phyloP scores from a whole-genome alignment of 2,113 vertebrate species.

The Ochotona princeps region DNA sequence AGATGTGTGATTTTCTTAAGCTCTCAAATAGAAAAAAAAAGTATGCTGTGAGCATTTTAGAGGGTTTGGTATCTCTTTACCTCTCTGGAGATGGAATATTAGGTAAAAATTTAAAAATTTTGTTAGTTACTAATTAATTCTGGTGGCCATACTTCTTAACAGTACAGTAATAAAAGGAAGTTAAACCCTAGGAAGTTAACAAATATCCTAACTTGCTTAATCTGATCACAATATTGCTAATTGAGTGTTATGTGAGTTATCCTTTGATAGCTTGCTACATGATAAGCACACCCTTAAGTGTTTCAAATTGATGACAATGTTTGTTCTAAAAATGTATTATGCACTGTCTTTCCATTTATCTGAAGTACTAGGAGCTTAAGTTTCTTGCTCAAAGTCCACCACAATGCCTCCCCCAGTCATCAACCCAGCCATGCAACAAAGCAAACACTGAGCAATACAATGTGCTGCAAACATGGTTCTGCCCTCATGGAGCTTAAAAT shows the following conservation, averaged over 20 bases:
- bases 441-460: not conserved
- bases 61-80: not conserved
- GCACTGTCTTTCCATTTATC: not conserved
- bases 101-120: not conserved
- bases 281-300: not conserved
- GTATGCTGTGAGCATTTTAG: not conserved
- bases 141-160: not conserved
- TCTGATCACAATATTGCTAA: not conserved
- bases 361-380: not conserved
- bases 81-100: not conserved
- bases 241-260: not conserved
- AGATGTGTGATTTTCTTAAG: not conserved
- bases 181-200: conserved; percentile 1
- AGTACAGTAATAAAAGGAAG: not conserved
- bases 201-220: not conserved
- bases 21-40: conserved; percentile 23
- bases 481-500: not conserved
- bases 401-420: not conserved
- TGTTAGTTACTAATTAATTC: not conserved
- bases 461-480: not conserved
- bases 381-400: not conserved
- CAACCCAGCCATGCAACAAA: too few species aligned
- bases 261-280: not conserved
- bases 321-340: not conserved
- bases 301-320: not conserved